Evolutionary conservation across 2,797 vertebrate species (phyloP).

Genomic region (Enteromius mattozi): DNA sequence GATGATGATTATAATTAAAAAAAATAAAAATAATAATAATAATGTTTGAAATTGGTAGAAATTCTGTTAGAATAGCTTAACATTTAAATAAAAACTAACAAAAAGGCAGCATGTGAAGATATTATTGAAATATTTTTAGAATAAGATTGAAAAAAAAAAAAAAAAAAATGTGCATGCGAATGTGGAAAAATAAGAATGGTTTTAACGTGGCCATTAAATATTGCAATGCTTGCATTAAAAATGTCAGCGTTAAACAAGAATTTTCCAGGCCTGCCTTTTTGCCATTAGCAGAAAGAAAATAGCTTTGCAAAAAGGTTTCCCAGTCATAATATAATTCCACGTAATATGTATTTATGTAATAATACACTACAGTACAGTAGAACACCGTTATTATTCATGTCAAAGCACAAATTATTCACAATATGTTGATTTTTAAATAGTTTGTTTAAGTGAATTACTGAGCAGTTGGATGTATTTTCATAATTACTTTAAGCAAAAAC

Average conservation of each 20-base stretch:
- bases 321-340: conserved; percentile 8
- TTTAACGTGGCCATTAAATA: background rate
- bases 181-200: background rate
- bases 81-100: background rate
- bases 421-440: background rate
- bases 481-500: conserved; percentile 1
- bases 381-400: background rate
- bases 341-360: background rate
- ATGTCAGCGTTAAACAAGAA: background rate
- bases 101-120: background rate
- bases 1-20: background rate
- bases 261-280: background rate
- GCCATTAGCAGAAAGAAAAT: background rate
- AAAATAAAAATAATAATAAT: background rate
- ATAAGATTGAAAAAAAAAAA: too few species aligned
- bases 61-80: conserved; percentile 1
- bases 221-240: background rate
- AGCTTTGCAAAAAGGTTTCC: background rate
- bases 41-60: background rate
- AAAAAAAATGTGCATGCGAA: background rate
- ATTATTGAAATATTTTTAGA: background rate
- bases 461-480: background rate
- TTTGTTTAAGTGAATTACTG: conserved; percentile 9
- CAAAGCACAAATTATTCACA: conserved; percentile 8
- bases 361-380: background rate